Conservation (phyloP, 2,113 vertebrate species). For the Vulpes ferrilata region DNA sequence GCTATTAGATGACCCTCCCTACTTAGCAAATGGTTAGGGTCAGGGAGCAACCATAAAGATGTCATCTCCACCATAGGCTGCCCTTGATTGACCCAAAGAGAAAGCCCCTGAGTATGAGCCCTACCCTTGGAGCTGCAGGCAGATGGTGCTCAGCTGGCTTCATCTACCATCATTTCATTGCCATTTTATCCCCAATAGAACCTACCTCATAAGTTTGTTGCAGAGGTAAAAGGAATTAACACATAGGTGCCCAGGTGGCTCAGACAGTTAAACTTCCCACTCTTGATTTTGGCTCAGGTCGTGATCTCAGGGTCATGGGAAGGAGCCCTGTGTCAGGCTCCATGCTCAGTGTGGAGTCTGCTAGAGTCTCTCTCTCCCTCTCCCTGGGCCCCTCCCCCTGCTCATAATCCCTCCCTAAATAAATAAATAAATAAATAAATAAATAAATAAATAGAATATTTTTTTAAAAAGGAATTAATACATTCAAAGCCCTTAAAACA, state of each 20-base stretch:
- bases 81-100: not conserved
- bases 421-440: not conserved
- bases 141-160: fast-evolving
- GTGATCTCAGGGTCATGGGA: not conserved
- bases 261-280: not conserved
- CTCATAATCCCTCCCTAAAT: not conserved
- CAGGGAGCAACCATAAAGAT: not conserved
- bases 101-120: not conserved
- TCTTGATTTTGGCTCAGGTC: not conserved
- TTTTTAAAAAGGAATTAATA: not conserved
- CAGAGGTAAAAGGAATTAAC: not conserved
- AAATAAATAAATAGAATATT: not conserved
- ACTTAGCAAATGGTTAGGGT: not conserved
- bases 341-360: not conserved
- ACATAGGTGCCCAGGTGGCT: not conserved
- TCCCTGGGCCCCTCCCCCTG: not conserved
- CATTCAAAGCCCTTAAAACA: not conserved
- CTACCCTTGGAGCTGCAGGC: fast-evolving
- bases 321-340: not conserved
- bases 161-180: fast-evolving
- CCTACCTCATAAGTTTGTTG: not conserved
- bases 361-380: not conserved
- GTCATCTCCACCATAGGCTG: not conserved
- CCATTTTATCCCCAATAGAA: not conserved
- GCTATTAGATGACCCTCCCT: not conserved